Conservation (phyloP, 2,888 invertebrate genomes). For the Temnothorax ravouxi region DNA sequence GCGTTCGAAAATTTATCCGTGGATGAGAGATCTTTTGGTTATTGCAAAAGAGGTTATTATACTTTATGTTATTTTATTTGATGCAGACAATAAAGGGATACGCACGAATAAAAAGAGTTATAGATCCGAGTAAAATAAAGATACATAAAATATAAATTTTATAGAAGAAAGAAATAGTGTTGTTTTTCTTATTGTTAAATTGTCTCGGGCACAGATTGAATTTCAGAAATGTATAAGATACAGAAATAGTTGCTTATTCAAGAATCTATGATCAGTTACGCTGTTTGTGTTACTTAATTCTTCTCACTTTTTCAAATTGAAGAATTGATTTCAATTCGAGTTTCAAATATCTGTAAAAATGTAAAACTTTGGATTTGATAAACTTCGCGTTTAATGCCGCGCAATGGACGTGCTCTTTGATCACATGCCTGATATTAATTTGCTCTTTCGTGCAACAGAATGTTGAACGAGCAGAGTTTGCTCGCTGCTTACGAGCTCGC, state of each 20-base stretch:
- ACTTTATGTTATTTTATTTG: background rate
- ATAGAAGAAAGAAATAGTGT: too few relatives aligned
- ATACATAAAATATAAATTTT: background rate
- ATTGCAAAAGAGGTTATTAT: background rate
- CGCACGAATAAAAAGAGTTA: background rate
- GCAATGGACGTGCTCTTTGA: conserved; percentile 43
- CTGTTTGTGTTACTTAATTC: conserved; percentile 15
- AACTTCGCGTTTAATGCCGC: background rate
- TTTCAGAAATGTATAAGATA: background rate
- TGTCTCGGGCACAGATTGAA: background rate
- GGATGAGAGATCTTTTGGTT: background rate
- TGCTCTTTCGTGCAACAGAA: conserved; percentile 30
- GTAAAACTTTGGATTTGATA: conserved; percentile 32
- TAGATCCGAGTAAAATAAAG: background rate
- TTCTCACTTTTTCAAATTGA: conserved; percentile 7
- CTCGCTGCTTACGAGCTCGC: conserved; percentile 37
- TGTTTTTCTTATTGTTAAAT: conserved; percentile 1
- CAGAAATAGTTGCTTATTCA: background rate
- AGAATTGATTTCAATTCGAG: conserved; percentile 6
- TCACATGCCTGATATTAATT: conserved; percentile 42
- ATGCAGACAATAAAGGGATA: background rate
- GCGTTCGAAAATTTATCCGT: conserved; percentile 4
- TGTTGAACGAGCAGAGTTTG: conserved; percentile 40
- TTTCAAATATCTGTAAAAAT: conserved; percentile 48
- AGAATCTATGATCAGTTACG: background rate